These are phyloP conservation scores for Riptortus pedestris DNA, from an alignment of 1,140 invertebrate species.

Conservation along the genomic window DNA sequence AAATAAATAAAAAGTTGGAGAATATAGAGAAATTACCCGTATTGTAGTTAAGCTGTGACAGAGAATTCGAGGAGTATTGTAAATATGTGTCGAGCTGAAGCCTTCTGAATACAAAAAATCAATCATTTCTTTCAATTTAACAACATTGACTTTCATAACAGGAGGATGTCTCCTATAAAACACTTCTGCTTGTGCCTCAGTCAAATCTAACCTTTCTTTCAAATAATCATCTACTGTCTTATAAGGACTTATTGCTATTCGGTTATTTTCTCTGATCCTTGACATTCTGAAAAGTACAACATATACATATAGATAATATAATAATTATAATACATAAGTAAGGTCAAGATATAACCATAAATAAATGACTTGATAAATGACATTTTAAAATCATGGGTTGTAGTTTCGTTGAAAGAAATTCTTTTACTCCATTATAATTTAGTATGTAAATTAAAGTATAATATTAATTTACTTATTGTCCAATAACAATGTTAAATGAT, in stretches of 20 bases:
- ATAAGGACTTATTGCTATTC: slow-evolving; percentile 26
- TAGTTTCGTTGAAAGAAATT: not conserved
- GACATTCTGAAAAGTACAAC: slow-evolving; percentile 27
- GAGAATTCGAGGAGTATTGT: slow-evolving; percentile 31
- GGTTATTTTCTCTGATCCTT: slow-evolving; percentile 24
- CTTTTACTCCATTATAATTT: not conserved
- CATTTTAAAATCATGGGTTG: too few relatives aligned
- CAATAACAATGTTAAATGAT: too few relatives aligned
- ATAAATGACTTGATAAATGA: too few relatives aligned
- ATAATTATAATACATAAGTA: not conserved
- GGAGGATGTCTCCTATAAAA: slow-evolving; percentile 30
- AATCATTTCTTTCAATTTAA: slow-evolving; percentile 34
- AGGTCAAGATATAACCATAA: too few relatives aligned
- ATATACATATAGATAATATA: slow-evolving; percentile 8
- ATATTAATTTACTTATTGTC: too few relatives aligned
- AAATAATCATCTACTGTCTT: slow-evolving; percentile 26
- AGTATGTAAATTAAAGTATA: not conserved
- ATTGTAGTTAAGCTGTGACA: slow-evolving; percentile 32
- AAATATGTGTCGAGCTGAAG: slow-evolving; percentile 30
- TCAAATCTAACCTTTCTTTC: slow-evolving; percentile 25
- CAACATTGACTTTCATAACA: slow-evolving; percentile 26
- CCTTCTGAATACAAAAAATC: slow-evolving; percentile 33
- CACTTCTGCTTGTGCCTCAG: slow-evolving; percentile 16
- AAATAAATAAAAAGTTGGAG: not conserved
- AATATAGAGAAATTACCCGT: slow-evolving; percentile 19